These are phyloP conservation scores for Stenurella melanura DNA, from an alignment of 2,888 invertebrate species.

Conservation along the genomic window DNA sequence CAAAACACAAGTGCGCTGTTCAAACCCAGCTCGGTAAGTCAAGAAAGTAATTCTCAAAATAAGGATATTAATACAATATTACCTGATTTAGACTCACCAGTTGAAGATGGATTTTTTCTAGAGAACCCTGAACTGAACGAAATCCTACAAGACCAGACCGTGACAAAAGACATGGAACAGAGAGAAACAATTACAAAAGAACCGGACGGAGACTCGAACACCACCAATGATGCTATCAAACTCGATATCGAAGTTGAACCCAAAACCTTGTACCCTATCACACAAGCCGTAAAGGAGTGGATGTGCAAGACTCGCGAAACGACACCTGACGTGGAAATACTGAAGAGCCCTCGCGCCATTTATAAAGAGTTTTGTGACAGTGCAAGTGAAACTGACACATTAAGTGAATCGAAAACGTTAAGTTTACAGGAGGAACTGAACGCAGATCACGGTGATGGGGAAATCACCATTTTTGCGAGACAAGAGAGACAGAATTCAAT, in stretches of 20 bases:
- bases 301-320: conserved; percentile 72
- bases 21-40: conserved; percentile 61
- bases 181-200: conserved; percentile 39
- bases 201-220: conserved; percentile 4
- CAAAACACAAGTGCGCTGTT: conserved; percentile 54
- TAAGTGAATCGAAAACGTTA: conserved; percentile 49
- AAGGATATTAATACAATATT: conserved; percentile 57
- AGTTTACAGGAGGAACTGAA: conserved; percentile 37
- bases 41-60: conserved; percentile 55
- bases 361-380: conserved; percentile 66
- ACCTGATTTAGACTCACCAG: conserved; percentile 57
- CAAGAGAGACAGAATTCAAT: conserved; percentile 39
- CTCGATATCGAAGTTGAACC: conserved; percentile 41
- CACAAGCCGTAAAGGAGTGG: conserved; percentile 79
- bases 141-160: conserved; percentile 32
- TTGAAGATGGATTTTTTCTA: conserved; percentile 63
- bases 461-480: conserved; percentile 58
- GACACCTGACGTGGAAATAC: conserved; percentile 71
- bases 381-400: conserved; percentile 59
- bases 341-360: conserved; percentile 70
- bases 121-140: conserved; percentile 54
- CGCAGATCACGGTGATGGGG: conserved; percentile 53
- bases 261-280: conserved; percentile 73
- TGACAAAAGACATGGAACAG: conserved; percentile 36
- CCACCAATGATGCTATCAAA: neutral